Conservation (phyloP, 2,888 invertebrate species). For the Phytoseiulus persimilis region DNA sequence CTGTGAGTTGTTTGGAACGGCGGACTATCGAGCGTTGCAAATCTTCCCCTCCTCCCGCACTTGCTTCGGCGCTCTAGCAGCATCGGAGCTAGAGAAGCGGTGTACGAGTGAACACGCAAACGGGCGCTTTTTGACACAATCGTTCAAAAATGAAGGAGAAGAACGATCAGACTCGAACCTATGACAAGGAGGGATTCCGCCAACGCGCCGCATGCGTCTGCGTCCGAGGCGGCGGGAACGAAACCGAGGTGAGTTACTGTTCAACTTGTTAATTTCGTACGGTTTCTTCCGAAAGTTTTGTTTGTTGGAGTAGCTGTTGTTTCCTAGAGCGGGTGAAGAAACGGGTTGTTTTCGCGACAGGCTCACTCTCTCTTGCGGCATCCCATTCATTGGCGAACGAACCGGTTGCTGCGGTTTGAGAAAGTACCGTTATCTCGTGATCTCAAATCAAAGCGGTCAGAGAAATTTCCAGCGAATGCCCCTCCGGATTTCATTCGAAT, state of each 20-base stretch:
- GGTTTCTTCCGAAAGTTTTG: background rate
- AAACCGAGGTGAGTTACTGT: slow-evolving; percentile 68
- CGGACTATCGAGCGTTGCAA: background rate
- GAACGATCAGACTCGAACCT: slow-evolving; percentile 86
- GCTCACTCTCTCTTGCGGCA: too few species aligned
- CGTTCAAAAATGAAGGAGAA: slow-evolving; percentile 66
- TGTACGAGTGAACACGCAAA: background rate
- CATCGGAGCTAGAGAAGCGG: background rate
- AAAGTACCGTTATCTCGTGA: background rate
- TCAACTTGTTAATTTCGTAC: background rate
- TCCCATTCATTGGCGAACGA: background rate
- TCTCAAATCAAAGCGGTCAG: too few species aligned
- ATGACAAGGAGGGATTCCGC: slow-evolving; percentile 88
- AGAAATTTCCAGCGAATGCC: too few species aligned
- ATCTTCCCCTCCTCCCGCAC: background rate
- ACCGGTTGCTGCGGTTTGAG: background rate
- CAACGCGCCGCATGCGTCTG: slow-evolving; percentile 92
- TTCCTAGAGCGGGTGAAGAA: too few species aligned
- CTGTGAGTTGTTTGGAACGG: background rate
- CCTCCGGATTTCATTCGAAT: too few species aligned
- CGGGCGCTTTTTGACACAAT: background rate
- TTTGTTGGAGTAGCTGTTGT: too few species aligned
- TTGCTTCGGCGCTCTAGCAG: background rate
- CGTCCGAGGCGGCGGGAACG: slow-evolving; percentile 72
- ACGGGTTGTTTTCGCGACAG: too few species aligned